phyloP scores from a whole-genome alignment of 2,888 invertebrate genomes.

The Pristionchus maxplancki region DNA sequence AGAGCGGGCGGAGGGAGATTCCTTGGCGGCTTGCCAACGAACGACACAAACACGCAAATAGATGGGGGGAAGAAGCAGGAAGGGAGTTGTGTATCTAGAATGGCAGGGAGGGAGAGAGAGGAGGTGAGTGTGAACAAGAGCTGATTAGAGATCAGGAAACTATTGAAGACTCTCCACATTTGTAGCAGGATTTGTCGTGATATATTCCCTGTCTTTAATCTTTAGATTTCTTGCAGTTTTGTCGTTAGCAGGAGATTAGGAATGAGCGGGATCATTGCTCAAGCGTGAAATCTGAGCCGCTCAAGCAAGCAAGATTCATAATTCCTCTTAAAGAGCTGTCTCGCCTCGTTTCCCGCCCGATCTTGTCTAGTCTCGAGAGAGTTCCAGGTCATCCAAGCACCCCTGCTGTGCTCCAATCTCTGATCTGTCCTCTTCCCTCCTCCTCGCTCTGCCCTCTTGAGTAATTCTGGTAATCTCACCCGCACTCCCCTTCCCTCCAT shows the following conservation, averaged over 20 bases:
- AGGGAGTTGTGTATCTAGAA: background rate
- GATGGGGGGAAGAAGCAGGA: background rate
- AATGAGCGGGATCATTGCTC: too few relatives aligned
- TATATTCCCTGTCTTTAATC: too few relatives aligned
- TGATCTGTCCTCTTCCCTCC: background rate
- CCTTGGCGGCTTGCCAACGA: conserved; percentile 25
- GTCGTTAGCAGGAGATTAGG: too few relatives aligned
- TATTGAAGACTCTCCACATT: too few relatives aligned
- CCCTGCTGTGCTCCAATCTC: background rate
- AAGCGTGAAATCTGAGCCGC: too few relatives aligned
- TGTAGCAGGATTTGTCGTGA: too few relatives aligned
- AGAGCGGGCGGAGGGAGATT: background rate
- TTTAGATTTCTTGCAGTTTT: too few relatives aligned
- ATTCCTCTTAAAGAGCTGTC: too few relatives aligned
- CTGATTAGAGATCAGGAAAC: conserved; percentile 1
- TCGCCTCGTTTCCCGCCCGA: too few relatives aligned
- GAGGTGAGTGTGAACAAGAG: conserved; percentile 29
- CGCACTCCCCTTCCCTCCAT: background rate
- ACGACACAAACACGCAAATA: conserved; percentile 46
- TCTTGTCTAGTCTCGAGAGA: background rate
- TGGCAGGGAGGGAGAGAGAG: background rate
- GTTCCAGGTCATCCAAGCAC: too few relatives aligned
- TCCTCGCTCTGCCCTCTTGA: background rate
- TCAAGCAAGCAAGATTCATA: too few relatives aligned
- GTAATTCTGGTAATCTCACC: background rate